Evolutionary conservation across 1,140 invertebrate species (phyloP).

Genomic region (Drosophila leontia): DNA sequence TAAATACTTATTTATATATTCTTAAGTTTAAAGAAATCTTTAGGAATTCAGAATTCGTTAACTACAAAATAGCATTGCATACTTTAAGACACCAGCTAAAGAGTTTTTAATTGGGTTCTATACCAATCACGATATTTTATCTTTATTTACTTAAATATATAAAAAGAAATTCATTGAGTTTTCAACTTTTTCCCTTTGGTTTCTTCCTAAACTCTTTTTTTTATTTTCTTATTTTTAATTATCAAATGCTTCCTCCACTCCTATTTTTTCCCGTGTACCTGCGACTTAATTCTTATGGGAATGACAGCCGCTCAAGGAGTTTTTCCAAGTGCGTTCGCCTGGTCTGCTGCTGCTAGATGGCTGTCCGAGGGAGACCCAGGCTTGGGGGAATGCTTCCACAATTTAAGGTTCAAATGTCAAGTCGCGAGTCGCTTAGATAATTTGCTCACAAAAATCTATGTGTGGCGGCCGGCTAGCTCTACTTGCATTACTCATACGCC

Average conservation of each 20-base stretch:
- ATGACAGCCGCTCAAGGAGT: conserved; percentile 40
- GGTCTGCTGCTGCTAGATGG: conserved; percentile 9
- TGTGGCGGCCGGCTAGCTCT: conserved; percentile 12
- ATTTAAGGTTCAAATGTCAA: conserved; percentile 9
- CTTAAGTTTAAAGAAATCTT: no score
- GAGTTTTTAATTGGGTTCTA: no score
- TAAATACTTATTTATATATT: no score
- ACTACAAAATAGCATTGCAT: no score
- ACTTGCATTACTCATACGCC: conserved; percentile 73
- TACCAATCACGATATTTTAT: no score
- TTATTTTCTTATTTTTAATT: background rate
- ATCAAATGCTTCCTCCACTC: background rate
- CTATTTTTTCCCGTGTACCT: conserved; percentile 11
- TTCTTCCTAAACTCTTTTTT: background rate
- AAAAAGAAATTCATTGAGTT: no score
- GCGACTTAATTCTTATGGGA: conserved; percentile 21
- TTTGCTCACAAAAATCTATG: conserved; percentile 11
- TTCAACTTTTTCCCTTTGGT: background rate
- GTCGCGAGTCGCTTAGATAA: conserved; percentile 1
- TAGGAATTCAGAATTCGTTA: no score
- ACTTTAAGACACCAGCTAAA: no score
- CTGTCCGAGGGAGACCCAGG: background rate
- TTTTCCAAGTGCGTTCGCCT: conserved; percentile 26
- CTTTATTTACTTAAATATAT: no score
- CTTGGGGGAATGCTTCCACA: conserved; percentile 4